Percentiles rank a stretch among this genome's conserved stretches.
These are phyloP conservation scores for Medauroidea extradentata DNA, from an alignment of 1,140 invertebrate species.

Conservation along the genomic window DNA sequence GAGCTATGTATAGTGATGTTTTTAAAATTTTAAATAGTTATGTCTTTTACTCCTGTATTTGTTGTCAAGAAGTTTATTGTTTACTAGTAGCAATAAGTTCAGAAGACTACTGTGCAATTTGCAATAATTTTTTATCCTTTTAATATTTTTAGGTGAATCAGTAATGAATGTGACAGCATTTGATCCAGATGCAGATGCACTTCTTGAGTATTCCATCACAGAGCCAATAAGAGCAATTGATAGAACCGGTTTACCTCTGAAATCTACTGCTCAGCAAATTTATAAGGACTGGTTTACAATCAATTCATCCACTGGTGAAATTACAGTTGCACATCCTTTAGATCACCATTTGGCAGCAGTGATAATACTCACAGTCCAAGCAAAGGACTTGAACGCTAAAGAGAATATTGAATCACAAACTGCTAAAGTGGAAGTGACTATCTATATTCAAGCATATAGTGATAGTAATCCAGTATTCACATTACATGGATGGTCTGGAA, in stretches of 20 bases:
- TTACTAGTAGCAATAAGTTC: too few species aligned
- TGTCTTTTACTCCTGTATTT: too few species aligned
- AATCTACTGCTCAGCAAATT: conserved; percentile 55
- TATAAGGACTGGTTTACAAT: conserved; percentile 67
- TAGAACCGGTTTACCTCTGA: conserved; percentile 66
- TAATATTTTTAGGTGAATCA: conserved; percentile 44
- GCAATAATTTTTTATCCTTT: too few species aligned
- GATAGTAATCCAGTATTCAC: conserved; percentile 75
- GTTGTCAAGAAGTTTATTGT: too few species aligned
- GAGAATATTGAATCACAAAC: conserved; percentile 62
- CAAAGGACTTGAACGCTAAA: conserved; percentile 64
- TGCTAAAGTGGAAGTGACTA: conserved; percentile 62
- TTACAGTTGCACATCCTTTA: conserved; percentile 62
- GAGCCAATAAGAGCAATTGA: conserved; percentile 67
- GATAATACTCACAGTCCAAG: conserved; percentile 71
- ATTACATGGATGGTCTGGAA: conserved; percentile 60
- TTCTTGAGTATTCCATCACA: conserved; percentile 62
- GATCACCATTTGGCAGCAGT: conserved; percentile 77
- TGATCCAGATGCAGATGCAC: conserved; percentile 65
- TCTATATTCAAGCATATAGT: conserved; percentile 75
- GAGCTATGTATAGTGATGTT: too few species aligned
- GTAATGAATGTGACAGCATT: conserved; percentile 60
- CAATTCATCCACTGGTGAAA: conserved; percentile 61
- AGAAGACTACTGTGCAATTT: too few species aligned
- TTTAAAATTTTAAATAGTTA: too few species aligned